These are phyloP conservation scores for Mormyrus iriodes DNA, from an alignment of 2,113 vertebrate genomes.

Conservation along the genomic window DNA sequence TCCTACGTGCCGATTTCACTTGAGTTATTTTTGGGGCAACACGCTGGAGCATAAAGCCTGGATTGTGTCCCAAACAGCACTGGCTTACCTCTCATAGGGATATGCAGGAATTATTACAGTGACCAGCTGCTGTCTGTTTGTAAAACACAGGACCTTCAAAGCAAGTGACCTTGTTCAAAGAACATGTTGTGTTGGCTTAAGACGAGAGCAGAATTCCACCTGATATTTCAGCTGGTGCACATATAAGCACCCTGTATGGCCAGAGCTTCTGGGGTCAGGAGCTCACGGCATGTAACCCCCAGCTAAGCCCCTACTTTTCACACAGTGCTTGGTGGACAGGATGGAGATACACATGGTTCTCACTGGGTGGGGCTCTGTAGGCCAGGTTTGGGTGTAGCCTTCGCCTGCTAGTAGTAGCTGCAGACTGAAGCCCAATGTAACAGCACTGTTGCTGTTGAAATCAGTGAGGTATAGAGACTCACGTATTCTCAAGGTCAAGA, in stretches of 20 bases:
- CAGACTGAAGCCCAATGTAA: neutral
- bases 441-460: neutral
- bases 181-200: neutral
- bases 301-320: neutral
- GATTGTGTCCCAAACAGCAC: neutral
- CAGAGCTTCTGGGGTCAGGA: neutral
- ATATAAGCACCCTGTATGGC: neutral
- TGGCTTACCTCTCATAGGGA: neutral
- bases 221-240: neutral
- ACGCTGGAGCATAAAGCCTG: neutral
- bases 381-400: neutral
- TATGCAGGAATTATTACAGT: neutral
- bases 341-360: neutral
- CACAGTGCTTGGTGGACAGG: neutral
- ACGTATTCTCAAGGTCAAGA: neutral
- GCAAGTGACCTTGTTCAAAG: conserved; percentile 2
- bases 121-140: neutral
- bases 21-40: neutral
- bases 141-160: neutral
- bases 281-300: neutral
- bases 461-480: neutral
- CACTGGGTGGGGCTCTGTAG: neutral
- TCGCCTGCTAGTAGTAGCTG: neutral
- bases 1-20: neutral
- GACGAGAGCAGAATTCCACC: neutral